Base-by-base conservation (phyloP, 2,888 invertebrate species). In the Yponomeuta cagnagella region DNA sequence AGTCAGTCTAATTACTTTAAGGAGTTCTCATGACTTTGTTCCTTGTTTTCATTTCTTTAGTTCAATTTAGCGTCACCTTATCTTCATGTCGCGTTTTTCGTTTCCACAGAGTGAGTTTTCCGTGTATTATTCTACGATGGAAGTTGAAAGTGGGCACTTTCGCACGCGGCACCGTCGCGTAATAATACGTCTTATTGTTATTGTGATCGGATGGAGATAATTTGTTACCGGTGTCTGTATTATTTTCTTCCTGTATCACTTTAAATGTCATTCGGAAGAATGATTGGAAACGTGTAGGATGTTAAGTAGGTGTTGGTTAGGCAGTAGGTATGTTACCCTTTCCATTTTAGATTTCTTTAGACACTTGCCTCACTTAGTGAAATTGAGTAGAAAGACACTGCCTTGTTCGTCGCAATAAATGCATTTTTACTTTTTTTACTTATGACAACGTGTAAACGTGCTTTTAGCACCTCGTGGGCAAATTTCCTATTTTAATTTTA, bases 111-210 rank as follows among this genome's bases (percentile, higher is more conserved):
- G 67, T 37, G 33, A 67, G 64, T 67, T 67, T 67, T 33, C 37
- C 67, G 37, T n/a, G 67, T 43, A 67, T 67, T 67, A 37, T 37
- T 37, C 67, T 67, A 9, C 4, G 15, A 4, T 15, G 10, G 67
- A 67, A 67, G 33, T 31, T 67, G 67, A 67, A 67, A 67, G 67
- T 67, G 31, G 15, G 37, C 30, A 37, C 66, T 67, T 33, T 67
- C 37, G 43, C 67, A 67, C 64, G 64, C 31, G 52, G 52, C 52
- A 15, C 33, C 10, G 30, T 33, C 66, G 66, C 66, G 37, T 67
- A 15, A 67, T 67, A n/a, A 67, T 37, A 67, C n/a, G n/a, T 37
- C n/a, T 37, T 10, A 67, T 33, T 4, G 10, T 37, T 37, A 37
- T 37, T 8, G 15, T 37, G 12, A 37, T 67, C 43, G 12, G 37